Evolutionary conservation across 2,888 invertebrate species (phyloP).

Genomic region (Ochropleura leucogaster): DNA sequence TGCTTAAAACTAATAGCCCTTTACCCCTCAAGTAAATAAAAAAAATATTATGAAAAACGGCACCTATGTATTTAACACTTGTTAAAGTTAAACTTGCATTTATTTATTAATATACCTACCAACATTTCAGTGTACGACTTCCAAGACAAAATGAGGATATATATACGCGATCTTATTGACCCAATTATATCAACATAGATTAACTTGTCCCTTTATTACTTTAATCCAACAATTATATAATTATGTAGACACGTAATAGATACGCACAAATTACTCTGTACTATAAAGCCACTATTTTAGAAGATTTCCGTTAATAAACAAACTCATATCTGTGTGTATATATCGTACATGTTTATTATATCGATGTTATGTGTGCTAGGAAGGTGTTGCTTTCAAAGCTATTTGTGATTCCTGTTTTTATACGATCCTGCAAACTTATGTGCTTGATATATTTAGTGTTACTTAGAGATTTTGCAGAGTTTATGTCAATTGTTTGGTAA

Average conservation of each 20-base stretch:
- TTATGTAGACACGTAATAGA: slow-evolving; percentile 82
- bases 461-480: slow-evolving; percentile 32
- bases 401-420: slow-evolving; percentile 69
- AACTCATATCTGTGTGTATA: slow-evolving; percentile 47
- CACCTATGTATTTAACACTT: slow-evolving; percentile 11
- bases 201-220: slow-evolving; percentile 42
- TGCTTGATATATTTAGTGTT: slow-evolving; percentile 36
- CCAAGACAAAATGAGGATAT: background rate
- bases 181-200: background rate
- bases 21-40: background rate
- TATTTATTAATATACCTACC: no score
- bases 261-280: slow-evolving; percentile 84
- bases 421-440: slow-evolving; percentile 57
- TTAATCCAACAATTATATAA: slow-evolving; percentile 40
- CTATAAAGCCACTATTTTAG: slow-evolving; percentile 70
- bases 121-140: background rate
- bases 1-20: no score
- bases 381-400: slow-evolving; percentile 71
- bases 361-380: slow-evolving; percentile 72
- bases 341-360: slow-evolving; percentile 56
- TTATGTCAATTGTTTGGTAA: slow-evolving; percentile 22
- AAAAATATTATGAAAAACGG: background rate
- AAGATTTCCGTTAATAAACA: slow-evolving; percentile 66
- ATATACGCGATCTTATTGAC: background rate
- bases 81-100: slow-evolving; percentile 14